Conservation (phyloP, 1,140 invertebrate genomes). For the Neodiprion lecontei region DNA sequence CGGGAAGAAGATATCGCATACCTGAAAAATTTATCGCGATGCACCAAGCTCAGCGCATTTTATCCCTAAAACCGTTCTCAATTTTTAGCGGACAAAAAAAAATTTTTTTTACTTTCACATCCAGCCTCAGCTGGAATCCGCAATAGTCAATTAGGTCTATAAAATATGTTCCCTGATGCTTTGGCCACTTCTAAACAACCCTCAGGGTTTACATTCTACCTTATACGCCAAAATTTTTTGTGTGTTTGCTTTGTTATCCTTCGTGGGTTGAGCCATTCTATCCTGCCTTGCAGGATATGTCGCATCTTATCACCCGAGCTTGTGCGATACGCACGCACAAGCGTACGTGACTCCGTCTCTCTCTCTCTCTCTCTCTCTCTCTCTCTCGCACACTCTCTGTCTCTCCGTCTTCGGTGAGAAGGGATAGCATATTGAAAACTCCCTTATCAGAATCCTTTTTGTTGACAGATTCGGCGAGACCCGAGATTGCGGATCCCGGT, state of each 20-base stretch:
- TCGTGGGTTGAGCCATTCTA: neutral
- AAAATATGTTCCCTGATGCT: too few species aligned
- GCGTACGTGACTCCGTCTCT: neutral
- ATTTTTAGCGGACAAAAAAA: too few species aligned
- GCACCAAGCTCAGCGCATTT: too few species aligned
- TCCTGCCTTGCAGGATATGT: neutral
- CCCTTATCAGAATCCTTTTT: neutral
- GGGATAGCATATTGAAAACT: neutral
- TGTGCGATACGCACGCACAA: neutral
- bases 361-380: too few species aligned
- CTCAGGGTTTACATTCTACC: too few species aligned
- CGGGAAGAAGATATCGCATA: too few species aligned
- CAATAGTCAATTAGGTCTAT: too few species aligned
- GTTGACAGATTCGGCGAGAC: conserved; percentile 1
- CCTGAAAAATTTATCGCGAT: too few species aligned
- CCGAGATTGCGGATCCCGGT: neutral
- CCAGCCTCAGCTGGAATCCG: too few species aligned
- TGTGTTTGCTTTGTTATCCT: neutral
- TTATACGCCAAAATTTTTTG: neutral
- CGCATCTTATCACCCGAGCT: neutral
- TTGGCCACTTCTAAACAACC: too few species aligned
- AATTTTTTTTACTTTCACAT: too few species aligned
- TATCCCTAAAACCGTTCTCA: too few species aligned
- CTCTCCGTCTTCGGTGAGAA: neutral
- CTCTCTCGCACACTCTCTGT: neutral